Percentiles rank a stretch among this genome's conserved stretches.
Evolutionary conservation across 2,797 vertebrate species (phyloP).

Genomic region (Hyperoplus immaculatus): DNA sequence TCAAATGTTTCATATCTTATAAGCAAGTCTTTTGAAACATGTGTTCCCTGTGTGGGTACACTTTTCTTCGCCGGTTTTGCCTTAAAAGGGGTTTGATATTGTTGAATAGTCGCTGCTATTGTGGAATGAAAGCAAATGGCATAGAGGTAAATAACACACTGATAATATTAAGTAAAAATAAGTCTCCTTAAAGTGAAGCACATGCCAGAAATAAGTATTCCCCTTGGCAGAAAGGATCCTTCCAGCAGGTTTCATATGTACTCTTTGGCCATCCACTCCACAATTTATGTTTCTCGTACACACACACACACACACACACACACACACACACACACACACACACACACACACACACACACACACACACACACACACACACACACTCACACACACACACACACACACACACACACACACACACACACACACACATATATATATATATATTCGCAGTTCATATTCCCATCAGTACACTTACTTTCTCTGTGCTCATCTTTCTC

Average conservation of each 20-base stretch:
- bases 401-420: not conserved
- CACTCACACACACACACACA: constrained; percentile 1
- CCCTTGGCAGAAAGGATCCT: constrained; percentile 44
- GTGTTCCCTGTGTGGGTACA: not conserved
- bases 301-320: not conserved
- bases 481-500: constrained; percentile 25
- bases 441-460: not conserved
- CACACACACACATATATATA: not conserved
- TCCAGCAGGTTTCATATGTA: constrained; percentile 37
- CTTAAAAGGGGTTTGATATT: constrained; percentile 30
- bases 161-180: constrained; percentile 43
- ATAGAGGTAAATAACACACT: constrained; percentile 22
- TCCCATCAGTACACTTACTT: constrained; percentile 34
- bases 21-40: not conserved
- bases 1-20: not conserved
- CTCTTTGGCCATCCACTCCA: constrained; percentile 20
- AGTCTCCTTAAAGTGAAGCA: constrained; percentile 30
- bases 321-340: not conserved
- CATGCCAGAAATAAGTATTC: constrained; percentile 34
- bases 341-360: not conserved
- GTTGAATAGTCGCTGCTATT: constrained; percentile 8
- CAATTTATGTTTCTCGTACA: not conserved
- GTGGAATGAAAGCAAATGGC: constrained; percentile 37
- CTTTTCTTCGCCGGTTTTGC: not conserved
- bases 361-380: not conserved